Evolutionary conservation across 2,797 vertebrate species (phyloP), one percentile per base, ranked within the genome.

Genomic region (Hephaestus fuliginosus): DNA sequence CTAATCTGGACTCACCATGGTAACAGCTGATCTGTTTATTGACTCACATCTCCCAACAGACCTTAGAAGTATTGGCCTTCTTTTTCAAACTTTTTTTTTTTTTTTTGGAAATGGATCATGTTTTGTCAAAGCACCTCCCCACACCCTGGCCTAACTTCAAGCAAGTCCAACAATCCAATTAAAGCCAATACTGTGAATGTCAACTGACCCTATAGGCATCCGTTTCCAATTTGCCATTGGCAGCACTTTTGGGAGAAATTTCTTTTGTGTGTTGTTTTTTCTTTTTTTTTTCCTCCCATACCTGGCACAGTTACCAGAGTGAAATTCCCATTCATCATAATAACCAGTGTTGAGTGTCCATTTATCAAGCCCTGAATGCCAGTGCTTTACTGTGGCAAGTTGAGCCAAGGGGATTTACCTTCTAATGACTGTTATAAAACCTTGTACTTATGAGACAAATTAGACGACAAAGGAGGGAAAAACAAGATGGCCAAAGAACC

Each of bases 251-350:
- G 41, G 77, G 76, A 82, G 81, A 80, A 77, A 79, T 89, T 85
- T 89, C 57, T 87, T 70, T 85, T 10, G 12, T 25, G 0, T 39
- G 8, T 14, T 60, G 70, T 57, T 78, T 81, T 83, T 81, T 33
- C 30, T 33, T 33, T 33, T 33, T 30, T 33, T 33, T 33, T 33
- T 5, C 64, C 39, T 76, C 61, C 70, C 39, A 78, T 88, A 89
- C 84, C 89, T 91, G 78, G 84, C 85, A 85, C 88, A 73, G 91
- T 87, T 93, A 89, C 91, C 85, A 85, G 80, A 87, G 83, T 78
- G 86, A 93, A 95, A 93, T 93, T 91, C 93, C 90, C 90, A 96
- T 95, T 95, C 89, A 95, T 96, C 94, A 94, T 94, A 93, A 95
- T 95, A 95, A 96, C 93, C 88, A 84, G 86, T 92, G 90, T 86